Evolutionary conservation across 2,797 vertebrate genomes (phyloP).

Genomic region (Tarsius wallacei): DNA sequence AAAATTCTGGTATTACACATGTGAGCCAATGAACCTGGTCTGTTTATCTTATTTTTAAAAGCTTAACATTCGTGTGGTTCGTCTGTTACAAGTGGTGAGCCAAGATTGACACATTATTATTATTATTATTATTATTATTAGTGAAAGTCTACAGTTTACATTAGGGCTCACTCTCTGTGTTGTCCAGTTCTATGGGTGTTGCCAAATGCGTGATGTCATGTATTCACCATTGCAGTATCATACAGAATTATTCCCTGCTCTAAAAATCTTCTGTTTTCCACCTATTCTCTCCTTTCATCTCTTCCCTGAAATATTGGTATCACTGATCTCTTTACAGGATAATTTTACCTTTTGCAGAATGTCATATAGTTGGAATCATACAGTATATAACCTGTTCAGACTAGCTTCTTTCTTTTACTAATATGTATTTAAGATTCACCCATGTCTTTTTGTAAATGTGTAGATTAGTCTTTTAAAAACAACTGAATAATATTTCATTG

Average conservation of each 20-base stretch:
- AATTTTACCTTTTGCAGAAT: background rate
- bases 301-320: background rate
- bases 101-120: background rate
- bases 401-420: background rate
- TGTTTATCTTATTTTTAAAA: no score
- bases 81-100: background rate
- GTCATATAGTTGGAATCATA: background rate
- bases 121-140: background rate
- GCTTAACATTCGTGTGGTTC: background rate
- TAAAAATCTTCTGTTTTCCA: background rate
- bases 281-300: background rate
- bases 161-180: background rate
- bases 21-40: no score
- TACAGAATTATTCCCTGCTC: background rate
- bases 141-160: background rate
- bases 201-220: background rate
- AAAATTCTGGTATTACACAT: no score
- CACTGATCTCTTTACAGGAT: background rate
- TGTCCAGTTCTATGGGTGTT: background rate
- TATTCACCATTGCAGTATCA: background rate
- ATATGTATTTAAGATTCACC: background rate
- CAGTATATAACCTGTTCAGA: background rate
- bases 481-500: background rate
- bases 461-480: background rate
- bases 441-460: background rate